Base-by-base conservation (phyloP, 2,113 vertebrate species). In the Gallinago paraguaiae region DNA sequence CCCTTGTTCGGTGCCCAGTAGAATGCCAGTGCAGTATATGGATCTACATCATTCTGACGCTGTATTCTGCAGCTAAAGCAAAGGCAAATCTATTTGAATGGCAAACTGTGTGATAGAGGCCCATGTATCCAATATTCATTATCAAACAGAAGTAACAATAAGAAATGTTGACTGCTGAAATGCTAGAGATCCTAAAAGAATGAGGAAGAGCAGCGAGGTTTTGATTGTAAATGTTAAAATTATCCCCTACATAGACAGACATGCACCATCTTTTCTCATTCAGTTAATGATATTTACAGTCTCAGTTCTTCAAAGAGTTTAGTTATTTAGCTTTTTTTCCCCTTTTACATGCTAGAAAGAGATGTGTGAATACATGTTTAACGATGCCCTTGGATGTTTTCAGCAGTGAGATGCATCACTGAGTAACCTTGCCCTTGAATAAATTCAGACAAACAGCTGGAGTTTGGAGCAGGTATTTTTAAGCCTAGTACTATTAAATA, bases 381-480 rank as follows among this genome's bases (percentile, higher is more conserved):
- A 75, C 54, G 54, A 92, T 57, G 54, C 35, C 67, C 39, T 83
- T 41, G 28, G 45, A 70, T 45, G 54, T 22, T 80, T 64, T 60
- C 88, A 90, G 67, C 20, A 63, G 33, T 4, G 20, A 70, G 72
- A 93, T 8, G 13, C 41, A 90, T 17, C 6, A 57, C 30, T n/a
- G 30, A 61, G 48, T 61, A 80, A 70, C 80, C 46, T 46, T 39
- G 46, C 37, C 63, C 82, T 63, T 90, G 30, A 86, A 61, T 60
- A 77, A 92, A 70, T 50, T 23, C 88, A 92, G 31, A 11, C 51
- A 39, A 92, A 74, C 19, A 74, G 54, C 8, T 83, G 46, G 35
- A 35, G 63, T 86, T 74, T 80, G 51, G 28, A 86, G 72, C 51
- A 83, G 64, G 46, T 70, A 74, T 82, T 95, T 95, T 90, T 74